These are phyloP conservation scores for Lysandra coridon DNA, from an alignment of 2,888 invertebrate species.

Conservation along the genomic window DNA sequence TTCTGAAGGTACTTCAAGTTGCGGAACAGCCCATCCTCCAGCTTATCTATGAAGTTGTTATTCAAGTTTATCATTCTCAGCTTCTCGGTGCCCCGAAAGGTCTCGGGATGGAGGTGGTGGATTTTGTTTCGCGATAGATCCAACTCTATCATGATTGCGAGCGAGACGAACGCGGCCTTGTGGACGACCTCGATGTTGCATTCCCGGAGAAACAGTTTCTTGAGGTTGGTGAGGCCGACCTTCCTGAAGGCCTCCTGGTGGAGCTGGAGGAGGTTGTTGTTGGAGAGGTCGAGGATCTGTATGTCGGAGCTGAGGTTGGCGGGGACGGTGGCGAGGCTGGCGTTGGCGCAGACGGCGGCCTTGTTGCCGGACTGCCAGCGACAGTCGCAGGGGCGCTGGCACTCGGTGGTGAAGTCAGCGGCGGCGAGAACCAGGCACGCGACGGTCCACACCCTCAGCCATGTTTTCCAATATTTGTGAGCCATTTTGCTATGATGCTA, in stretches of 20 bases:
- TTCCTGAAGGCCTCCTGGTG: conserved; percentile 84
- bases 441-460: conserved; percentile 67
- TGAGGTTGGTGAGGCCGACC: conserved; percentile 88
- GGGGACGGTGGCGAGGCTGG: conserved; percentile 85
- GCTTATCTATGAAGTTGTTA: conserved; percentile 86
- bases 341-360: conserved; percentile 89
- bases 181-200: conserved; percentile 86
- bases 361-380: conserved; percentile 93
- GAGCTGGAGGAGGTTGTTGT: conserved; percentile 84
- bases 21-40: conserved; percentile 88
- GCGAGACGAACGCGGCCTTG: conserved; percentile 86
- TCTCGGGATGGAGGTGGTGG: conserved; percentile 83
- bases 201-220: conserved; percentile 88
- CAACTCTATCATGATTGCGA: conserved; percentile 89
- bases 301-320: conserved; percentile 86
- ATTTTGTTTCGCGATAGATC: conserved; percentile 90
- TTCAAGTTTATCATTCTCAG: conserved; percentile 87
- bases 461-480: conserved; percentile 74
- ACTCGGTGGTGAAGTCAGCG: conserved; percentile 82
- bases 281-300: conserved; percentile 86
- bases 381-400: conserved; percentile 88
- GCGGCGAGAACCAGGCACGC: conserved; percentile 57
- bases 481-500: conserved; percentile 72
- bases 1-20: conserved; percentile 87
- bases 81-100: conserved; percentile 86